Evolutionary conservation across 1,140 invertebrate species (phyloP).

Genomic region (Diorhabda sublineata): DNA sequence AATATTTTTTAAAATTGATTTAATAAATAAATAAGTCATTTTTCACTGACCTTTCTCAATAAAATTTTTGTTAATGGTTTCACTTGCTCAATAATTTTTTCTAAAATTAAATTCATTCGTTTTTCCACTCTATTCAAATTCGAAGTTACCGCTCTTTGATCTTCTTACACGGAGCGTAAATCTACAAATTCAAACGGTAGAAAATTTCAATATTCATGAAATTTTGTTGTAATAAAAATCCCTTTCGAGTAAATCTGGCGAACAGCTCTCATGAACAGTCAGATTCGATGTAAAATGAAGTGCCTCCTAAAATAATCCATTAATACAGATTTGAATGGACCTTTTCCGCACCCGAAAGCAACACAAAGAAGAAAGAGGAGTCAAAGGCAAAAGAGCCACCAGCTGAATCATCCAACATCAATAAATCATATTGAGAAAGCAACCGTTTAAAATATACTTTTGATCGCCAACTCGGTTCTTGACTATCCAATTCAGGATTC

Average conservation of each 20-base stretch:
- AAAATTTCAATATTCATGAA: conserved; percentile 3
- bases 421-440: conserved; percentile 19
- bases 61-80: no score
- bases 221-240: background rate
- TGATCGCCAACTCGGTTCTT: background rate
- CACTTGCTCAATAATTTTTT: no score
- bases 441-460: conserved; percentile 15
- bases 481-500: background rate
- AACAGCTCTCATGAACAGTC: conserved; percentile 9
- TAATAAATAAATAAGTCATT: no score
- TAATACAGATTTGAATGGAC: conserved; percentile 19
- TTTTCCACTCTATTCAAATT: no score
- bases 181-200: background rate
- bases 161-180: background rate
- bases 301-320: conserved; percentile 17
- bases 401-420: conserved; percentile 15
- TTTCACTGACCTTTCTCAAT: no score
- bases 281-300: conserved; percentile 11
- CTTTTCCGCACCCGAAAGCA: conserved; percentile 3
- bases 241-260: background rate
- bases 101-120: no score
- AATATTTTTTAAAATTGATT: no score
- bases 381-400: conserved; percentile 13
- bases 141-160: background rate
- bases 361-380: conserved; percentile 13